Conservation (phyloP, 2,888 invertebrate genomes). For the Patella pellucida region DNA sequence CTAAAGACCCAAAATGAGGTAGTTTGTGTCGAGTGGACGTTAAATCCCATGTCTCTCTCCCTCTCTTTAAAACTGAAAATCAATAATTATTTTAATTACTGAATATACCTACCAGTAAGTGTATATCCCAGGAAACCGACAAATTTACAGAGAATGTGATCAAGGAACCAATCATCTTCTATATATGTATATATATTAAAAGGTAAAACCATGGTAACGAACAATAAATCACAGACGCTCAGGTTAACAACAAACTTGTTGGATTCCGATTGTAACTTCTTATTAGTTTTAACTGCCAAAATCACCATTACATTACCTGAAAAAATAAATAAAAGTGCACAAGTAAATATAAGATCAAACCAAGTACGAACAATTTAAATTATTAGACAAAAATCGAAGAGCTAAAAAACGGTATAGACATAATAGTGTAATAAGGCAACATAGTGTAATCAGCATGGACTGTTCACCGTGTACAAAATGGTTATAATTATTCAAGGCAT, state of each 20-base stretch:
- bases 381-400: no score
- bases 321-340: not conserved
- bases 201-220: conserved; percentile 43
- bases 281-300: conserved; percentile 38
- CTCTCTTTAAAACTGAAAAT: no score
- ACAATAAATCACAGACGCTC: conserved; percentile 45
- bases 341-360: no score
- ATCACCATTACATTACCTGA: conserved; percentile 49
- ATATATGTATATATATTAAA: conserved; percentile 53
- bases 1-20: no score
- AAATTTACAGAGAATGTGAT: conserved; percentile 39
- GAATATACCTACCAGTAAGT: conserved; percentile 39
- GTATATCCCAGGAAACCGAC: conserved; percentile 46
- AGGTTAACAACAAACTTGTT: conserved; percentile 50
- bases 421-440: no score
- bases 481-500: not conserved
- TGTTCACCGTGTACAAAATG: no score
- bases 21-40: no score
- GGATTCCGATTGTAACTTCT: conserved; percentile 44
- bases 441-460: no score
- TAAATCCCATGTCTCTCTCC: no score
- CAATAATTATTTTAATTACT: no score
- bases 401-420: no score
- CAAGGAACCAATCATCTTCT: conserved; percentile 37
- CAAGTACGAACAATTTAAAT: no score